These are phyloP conservation scores for Gorsachius goisagi DNA, from an alignment of 2,113 vertebrate species.

Conservation along the genomic window DNA sequence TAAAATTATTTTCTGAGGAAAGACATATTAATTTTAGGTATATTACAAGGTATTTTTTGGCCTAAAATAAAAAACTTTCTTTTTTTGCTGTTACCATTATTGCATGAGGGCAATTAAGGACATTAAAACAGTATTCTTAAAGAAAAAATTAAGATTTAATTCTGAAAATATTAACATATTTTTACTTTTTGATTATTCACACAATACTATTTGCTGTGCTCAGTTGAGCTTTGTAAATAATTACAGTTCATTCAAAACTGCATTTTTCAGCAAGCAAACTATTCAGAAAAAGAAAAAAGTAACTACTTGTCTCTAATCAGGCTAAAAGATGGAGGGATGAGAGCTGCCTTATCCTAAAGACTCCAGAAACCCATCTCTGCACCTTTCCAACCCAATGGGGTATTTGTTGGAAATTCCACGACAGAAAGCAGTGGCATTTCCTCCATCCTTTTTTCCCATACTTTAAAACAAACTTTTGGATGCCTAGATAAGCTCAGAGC, in stretches of 20 bases:
- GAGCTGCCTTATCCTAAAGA: not conserved
- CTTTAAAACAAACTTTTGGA: not conserved
- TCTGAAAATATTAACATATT: not conserved
- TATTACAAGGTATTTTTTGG: not conserved
- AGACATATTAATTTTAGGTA: not conserved
- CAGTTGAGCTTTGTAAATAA: not conserved
- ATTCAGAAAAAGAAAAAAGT: not conserved
- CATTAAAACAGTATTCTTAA: not conserved
- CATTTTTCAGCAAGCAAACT: not conserved
- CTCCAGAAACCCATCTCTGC: not conserved
- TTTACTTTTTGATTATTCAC: not conserved
- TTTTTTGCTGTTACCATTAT: not conserved
- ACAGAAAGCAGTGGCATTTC: not conserved
- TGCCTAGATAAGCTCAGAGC: not conserved
- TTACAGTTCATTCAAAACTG: not conserved
- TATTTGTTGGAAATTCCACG: not conserved
- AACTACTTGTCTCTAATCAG: not conserved
- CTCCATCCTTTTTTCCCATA: not conserved
- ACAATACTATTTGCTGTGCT: not conserved
- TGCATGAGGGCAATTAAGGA: not conserved
- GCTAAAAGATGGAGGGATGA: not conserved
- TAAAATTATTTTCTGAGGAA: not conserved
- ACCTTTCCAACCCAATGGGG: not conserved
- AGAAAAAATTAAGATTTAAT: not conserved
- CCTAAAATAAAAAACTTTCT: not conserved